Evolutionary conservation across 37 sponge, comb jelly and placozoan species (phyloP).

Genomic region (Spongilla lacustris): DNA sequence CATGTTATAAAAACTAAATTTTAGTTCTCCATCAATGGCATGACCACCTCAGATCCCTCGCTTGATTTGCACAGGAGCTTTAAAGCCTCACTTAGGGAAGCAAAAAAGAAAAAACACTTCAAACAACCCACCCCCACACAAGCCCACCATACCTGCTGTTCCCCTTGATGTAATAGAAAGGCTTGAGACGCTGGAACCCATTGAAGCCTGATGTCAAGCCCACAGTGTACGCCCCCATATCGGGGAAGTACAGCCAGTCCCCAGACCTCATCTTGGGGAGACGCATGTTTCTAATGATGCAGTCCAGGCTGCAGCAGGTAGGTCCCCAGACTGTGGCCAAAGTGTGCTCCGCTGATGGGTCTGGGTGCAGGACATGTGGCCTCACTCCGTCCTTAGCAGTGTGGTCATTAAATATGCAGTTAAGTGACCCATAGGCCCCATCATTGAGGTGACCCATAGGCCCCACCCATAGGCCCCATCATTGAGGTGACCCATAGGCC

Average conservation of each 20-base stretch:
- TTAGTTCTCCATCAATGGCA: too few species aligned
- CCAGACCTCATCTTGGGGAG: constrained; percentile 82
- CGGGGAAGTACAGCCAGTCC: constrained; percentile 87
- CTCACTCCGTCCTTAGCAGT: not conserved
- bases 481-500: too few species aligned
- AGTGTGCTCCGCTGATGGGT: not conserved
- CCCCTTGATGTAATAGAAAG: constrained; percentile 69
- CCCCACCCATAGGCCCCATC: too few species aligned
- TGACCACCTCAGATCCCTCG: too few species aligned
- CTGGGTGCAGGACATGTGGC: not conserved
- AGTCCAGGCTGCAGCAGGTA: constrained; percentile 86
- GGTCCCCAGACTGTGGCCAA: constrained; percentile 81
- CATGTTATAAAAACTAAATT: too few species aligned
- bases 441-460: constrained; percentile 92
- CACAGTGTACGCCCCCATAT: constrained; percentile 95
- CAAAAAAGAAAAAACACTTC: not conserved
- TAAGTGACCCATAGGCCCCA: constrained; percentile 94
- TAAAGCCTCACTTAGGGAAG: constrained; percentile 8
- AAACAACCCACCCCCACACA: not conserved
- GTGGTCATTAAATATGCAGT: constrained; percentile 70
- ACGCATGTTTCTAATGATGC: constrained; percentile 32
- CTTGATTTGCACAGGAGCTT: not conserved
- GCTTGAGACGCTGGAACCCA: constrained; percentile 69
- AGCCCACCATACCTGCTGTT: not conserved
- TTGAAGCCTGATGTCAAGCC: constrained; percentile 76